phyloP scores from a whole-genome alignment of 2,113 vertebrate genomes.

The Chionis minor region DNA sequence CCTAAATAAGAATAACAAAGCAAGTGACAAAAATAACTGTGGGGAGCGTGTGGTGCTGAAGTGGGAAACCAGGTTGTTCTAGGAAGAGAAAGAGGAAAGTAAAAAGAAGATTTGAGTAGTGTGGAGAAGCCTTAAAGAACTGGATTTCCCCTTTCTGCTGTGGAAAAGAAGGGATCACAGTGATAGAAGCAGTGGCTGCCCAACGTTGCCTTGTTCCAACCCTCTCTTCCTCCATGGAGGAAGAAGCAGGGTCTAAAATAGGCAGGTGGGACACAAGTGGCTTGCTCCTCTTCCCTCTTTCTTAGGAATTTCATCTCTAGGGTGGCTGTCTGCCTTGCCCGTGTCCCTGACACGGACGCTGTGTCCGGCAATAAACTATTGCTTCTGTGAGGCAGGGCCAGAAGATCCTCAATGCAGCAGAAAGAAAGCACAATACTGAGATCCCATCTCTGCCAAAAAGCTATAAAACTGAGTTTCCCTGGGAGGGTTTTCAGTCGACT shows the following conservation, averaged over 20 bases:
- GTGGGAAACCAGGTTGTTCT: background rate
- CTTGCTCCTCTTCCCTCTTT: background rate
- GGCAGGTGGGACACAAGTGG: background rate
- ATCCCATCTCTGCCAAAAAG: background rate
- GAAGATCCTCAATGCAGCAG: background rate
- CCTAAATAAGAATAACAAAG: background rate
- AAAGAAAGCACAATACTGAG: background rate
- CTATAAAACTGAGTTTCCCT: background rate
- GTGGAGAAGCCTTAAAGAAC: background rate
- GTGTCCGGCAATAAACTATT: background rate
- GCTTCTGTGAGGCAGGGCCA: background rate
- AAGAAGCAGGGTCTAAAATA: background rate
- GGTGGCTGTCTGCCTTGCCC: background rate
- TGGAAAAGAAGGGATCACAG: background rate
- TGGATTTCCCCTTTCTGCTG: background rate
- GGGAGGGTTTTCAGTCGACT: background rate
- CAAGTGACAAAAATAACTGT: background rate
- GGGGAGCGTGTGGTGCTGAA: fast-evolving
- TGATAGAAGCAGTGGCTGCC: background rate
- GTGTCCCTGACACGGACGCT: fast-evolving
- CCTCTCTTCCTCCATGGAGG: background rate
- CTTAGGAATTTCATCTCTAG: background rate
- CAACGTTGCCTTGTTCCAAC: background rate
- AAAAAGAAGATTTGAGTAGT: background rate
- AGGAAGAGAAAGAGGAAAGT: background rate